Evolutionary conservation across 2,888 invertebrate genomes (phyloP), one percentile per base, ranked within the genome.

Genomic region (Drosophila subquinaria): DNA sequence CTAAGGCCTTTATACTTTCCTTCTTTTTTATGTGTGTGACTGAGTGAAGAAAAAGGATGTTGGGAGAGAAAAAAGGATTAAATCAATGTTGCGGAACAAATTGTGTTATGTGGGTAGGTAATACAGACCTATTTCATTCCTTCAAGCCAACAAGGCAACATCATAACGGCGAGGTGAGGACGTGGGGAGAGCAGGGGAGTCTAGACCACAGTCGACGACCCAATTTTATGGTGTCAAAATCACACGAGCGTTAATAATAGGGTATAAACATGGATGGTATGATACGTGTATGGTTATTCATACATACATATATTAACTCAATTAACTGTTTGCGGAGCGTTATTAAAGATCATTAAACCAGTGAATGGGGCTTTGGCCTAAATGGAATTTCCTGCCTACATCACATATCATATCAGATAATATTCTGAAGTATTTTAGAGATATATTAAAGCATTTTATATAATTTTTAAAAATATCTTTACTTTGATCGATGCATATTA

Each of bases 51-150:
- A 69, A 55, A 69, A 63, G 73, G 61, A 70, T 68, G 61, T 27
- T 76, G 67, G 65, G 6, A 6, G 4, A 36, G 78, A 75, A 81
- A 81, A 89, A 86, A 86, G 86, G 86, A 89, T 86, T 89, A 89
- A 86, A 89, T 84, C 89, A 86, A 86, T 86, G 86, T 86, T 82
- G 82, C 77, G 86, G 89, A 86, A 86, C 86, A 86, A 86, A 86
- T 86, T 86, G 85, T 60, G 79, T 76, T 85, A 77, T 84, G 73
- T 73, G 73, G 69, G 72, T 52, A 74, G 84, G 88, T 73, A 87
- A 84, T 81, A 78, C 69, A 81, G 64, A 73, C 70, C 73, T 69
- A 88, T 86, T 81, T 79, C 71, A 76, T 76, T 81, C 71, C 67
- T 57, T 52, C 53, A 62, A 79, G 82, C 80, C 72, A 85, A 89